Percentiles rank a stretch among this genome's conserved stretches.
These are phyloP conservation scores for Drosophila equinoxialis DNA, from an alignment of 1,140 invertebrate species.

Conservation along the genomic window DNA sequence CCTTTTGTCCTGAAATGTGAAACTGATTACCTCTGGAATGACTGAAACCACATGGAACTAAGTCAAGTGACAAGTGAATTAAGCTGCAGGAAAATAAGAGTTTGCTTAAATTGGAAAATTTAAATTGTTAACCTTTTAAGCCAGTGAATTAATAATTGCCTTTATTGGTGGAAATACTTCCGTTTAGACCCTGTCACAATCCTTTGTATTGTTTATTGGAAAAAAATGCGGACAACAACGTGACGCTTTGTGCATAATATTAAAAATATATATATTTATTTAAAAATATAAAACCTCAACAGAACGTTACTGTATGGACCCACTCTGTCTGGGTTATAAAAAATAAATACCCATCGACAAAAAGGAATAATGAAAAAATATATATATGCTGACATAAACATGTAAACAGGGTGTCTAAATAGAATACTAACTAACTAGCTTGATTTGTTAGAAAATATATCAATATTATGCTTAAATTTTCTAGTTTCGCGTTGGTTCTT, in stretches of 20 bases:
- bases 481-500: no score
- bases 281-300: conserved; percentile 18
- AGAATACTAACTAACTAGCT: no score
- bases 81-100: background rate
- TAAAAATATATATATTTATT: conserved; percentile 51
- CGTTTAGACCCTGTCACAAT: conserved; percentile 19
- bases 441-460: no score
- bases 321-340: conserved; percentile 46
- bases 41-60: conserved; percentile 26
- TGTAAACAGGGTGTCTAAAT: background rate
- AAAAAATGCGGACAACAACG: conserved; percentile 39
- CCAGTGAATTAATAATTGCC: background rate
- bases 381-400: conserved; percentile 25
- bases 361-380: conserved; percentile 24
- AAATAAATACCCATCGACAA: conserved; percentile 45
- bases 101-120: background rate
- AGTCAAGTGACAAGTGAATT: background rate
- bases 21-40: conserved; percentile 57
- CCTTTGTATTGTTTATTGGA: conserved; percentile 57
- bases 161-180: conserved; percentile 28
- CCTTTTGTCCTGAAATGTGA: conserved; percentile 52
- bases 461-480: no score
- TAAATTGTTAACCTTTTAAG: background rate
- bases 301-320: conserved; percentile 8
- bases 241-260: conserved; percentile 59